phyloP scores from a whole-genome alignment of 2,113 vertebrate genomes.

The Barnardius zonarius region DNA sequence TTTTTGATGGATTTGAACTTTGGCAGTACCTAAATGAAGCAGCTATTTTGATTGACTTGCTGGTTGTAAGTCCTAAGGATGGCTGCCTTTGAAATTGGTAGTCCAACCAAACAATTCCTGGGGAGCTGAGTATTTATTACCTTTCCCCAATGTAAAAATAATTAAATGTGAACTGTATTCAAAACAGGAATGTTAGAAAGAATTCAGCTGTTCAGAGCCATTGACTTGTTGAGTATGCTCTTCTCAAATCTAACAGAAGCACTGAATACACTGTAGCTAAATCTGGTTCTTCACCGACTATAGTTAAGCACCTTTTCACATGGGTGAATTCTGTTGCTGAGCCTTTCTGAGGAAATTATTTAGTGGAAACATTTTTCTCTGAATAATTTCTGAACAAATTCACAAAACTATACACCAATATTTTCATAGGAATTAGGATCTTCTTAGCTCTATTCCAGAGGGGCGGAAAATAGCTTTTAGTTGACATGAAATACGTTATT shows the following conservation, averaged over 20 bases:
- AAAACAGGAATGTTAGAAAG: not conserved
- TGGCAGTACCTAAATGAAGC: not conserved
- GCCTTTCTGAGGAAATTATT: not conserved
- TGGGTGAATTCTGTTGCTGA: not conserved
- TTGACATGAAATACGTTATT: constrained; percentile 27
- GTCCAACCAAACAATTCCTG: not conserved
- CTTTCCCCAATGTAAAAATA: not conserved
- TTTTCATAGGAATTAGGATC: not conserved
- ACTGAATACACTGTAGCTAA: not conserved
- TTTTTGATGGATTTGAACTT: not conserved
- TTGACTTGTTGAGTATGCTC: not conserved
- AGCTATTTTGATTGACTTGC: not conserved
- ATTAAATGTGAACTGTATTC: not conserved
- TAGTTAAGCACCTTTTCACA: not conserved
- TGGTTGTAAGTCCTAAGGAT: not conserved
- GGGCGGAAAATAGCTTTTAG: not conserved
- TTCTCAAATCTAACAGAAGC: not conserved
- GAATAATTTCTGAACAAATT: not conserved
- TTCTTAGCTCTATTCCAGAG: not conserved
- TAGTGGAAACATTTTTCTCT: not conserved
- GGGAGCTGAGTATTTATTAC: not conserved
- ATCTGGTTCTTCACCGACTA: not conserved
- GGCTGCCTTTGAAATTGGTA: not conserved
- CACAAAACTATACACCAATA: not conserved
- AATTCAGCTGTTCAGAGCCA: not conserved